Evolutionary conservation across 1,140 invertebrate genomes (phyloP).

Genomic region (Camponotus vicinus): DNA sequence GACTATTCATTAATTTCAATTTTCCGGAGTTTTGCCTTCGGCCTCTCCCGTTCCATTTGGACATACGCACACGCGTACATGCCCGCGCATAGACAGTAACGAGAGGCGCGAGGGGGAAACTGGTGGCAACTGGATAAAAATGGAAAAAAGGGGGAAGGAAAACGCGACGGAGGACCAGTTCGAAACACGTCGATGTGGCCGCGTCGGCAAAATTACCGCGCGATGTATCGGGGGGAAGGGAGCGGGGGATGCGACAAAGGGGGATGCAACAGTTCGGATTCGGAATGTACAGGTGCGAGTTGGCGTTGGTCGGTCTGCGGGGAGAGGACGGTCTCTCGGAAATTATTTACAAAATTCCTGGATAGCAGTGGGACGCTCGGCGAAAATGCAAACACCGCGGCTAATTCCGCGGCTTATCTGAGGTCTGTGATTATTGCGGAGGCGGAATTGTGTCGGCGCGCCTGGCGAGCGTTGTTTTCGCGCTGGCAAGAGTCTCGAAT

Average conservation of each 20-base stretch:
- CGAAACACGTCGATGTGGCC: slow-evolving; percentile 40
- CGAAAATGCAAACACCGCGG: slow-evolving; percentile 70
- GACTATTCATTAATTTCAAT: slow-evolving; percentile 86
- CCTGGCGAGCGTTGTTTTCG: slow-evolving; percentile 53
- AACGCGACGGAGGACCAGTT: slow-evolving; percentile 54
- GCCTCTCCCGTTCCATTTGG: slow-evolving; percentile 64
- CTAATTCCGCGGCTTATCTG: slow-evolving; percentile 73
- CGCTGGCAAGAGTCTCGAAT: neutral
- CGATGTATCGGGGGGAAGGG: slow-evolving; percentile 64
- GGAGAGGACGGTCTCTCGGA: slow-evolving; percentile 30
- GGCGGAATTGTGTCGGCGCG: slow-evolving; percentile 55
- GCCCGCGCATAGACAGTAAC: slow-evolving; percentile 6
- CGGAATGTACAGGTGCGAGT: slow-evolving; percentile 20
- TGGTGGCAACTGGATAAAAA: neutral
- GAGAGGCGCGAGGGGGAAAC: neutral
- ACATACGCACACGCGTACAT: slow-evolving; percentile 52
- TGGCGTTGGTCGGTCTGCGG: neutral
- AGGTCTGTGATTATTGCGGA: slow-evolving; percentile 74
- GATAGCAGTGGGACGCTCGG: slow-evolving; percentile 40
- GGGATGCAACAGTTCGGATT: neutral
- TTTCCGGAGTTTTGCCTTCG: slow-evolving; percentile 83
- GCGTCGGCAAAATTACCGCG: slow-evolving; percentile 44
- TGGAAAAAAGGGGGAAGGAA: slow-evolving; percentile 33
- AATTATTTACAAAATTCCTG: slow-evolving; percentile 63
- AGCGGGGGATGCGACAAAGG: neutral